A percentile compares a stretch with the other conserved stretches of the same genome.
These are phyloP conservation scores for Tamandua tetradactyla DNA, from an alignment of 2,797 vertebrate genomes.

Conservation along the genomic window DNA sequence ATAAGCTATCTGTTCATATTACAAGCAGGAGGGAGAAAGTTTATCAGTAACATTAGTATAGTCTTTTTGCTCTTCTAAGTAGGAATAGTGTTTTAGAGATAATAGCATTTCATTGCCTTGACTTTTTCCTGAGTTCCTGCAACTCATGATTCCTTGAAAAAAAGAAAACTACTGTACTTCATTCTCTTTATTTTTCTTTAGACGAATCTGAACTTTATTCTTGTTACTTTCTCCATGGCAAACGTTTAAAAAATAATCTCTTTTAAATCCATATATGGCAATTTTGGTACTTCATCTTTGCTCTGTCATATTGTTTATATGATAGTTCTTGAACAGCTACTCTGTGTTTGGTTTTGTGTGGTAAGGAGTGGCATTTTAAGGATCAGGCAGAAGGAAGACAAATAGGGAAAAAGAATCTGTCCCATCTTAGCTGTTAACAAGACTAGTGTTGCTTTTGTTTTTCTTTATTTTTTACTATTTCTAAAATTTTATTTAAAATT, in stretches of 20 bases:
- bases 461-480: background rate
- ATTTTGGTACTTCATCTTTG: background rate
- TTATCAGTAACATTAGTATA: conserved; percentile 1
- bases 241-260: background rate
- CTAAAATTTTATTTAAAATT: background rate
- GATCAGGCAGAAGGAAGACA: background rate
- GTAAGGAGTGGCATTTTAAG: background rate
- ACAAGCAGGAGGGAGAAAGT: background rate
- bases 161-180: background rate
- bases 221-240: conserved; percentile 6
- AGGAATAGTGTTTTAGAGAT: background rate
- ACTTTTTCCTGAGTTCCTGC: background rate
- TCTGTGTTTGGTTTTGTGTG: background rate
- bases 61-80: conserved; percentile 20
- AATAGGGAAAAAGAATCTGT: background rate
- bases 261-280: background rate
- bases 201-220: background rate
- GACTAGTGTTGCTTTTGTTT: background rate
- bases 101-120: background rate
- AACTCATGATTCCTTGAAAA: conserved; percentile 1
- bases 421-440: background rate
- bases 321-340: background rate
- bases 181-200: conserved; percentile 18
- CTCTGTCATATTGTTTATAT: conserved; percentile 5
- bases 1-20: background rate